Evolutionary conservation across 1,140 invertebrate species (phyloP), one percentile per base, ranked within the genome.

Genomic region (Tribolium madens): DNA sequence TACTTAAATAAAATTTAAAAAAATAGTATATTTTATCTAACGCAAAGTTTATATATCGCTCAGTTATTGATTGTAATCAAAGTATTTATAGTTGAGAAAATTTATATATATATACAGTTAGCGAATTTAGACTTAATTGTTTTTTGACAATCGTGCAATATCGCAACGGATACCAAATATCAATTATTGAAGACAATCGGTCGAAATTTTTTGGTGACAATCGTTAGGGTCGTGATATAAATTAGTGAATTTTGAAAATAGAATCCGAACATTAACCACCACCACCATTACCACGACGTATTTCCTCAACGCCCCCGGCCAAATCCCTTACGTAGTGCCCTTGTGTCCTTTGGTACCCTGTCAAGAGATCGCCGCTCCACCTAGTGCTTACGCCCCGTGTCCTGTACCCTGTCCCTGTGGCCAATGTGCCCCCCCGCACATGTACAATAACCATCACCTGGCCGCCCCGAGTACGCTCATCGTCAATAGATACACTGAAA

Each of bases 311-410:
- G 81, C 83, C 73, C 81, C 84, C 81, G 80, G 81, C 77, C 85
- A 85, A 84, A 81, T 83, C 82, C 85, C 84, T 83, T 84, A 85
- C 84, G 82, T 85, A 84, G 83, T 85, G 80, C 84, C 84, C 84
- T 78, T 85, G 78, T 84, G 83, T 81, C 83, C 83, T 72, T 79
- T 84, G 17, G 75, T 84, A 18, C 83, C 84, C 73, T 84, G 84
- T 80, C 81, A 83, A 46, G 82, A 81, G 69, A 79, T 81, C 76
- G 72, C 77, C 48, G 78, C 79, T 7, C 80, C 84, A 42, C 52
- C 79, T 42, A 72, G 71, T 73, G 77, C 78, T 68, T 75, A 75
- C 72, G 78, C 76, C 31, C 70, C 81, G 31, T 53, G 80, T 31
- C 78, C 72, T 14, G 76, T 74, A 9, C 78, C 82, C 57, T 86